Base-by-base conservation (phyloP, 2,888 invertebrate genomes). In the Eueremaeus valkanovi region DNA sequence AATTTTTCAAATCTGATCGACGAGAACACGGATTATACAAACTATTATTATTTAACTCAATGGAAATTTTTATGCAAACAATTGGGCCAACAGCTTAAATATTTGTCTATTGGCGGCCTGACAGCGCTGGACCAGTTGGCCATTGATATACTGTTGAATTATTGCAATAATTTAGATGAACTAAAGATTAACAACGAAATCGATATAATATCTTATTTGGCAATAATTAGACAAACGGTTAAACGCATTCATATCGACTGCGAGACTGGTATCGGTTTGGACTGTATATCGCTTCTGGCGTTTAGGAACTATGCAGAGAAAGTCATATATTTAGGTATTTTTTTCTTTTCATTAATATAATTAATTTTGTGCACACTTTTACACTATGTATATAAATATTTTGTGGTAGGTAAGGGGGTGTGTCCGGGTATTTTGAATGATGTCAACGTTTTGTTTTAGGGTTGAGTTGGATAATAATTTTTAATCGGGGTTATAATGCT, bases 291-390 rank as follows among this genome's bases (percentile, higher is more conserved):
- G 16, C 49, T 75, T n/a, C 40, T 75, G 55, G 75, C 75, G 18
- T 75, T 70, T 29, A 45, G 75, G 18, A 75, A 75, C n/a, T 75
- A 75, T 61, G 68, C 75, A n/a, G 75, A 75, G 58, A 75, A 75
- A 58, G 75, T 75, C 40, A 51, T 70, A 6, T 11, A 40, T 51
- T 70, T 75, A 16, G 75, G 75, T 75, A 36, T 36, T 8, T 36
- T 8, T 36, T 36, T 36, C 5, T 36, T 8, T 36, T n/a, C n/a
- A n/a, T n/a, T n/a, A n/a, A n/a, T n/a, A n/a, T n/a, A n/a, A n/a
- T n/a, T n/a, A n/a, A n/a, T n/a, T n/a, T n/a, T n/a, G n/a, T n/a
- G n/a, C n/a, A n/a, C n/a, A n/a, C n/a, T n/a, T n/a, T n/a, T n/a
- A n/a, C n/a, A n/a, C n/a, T n/a, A n/a, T n/a, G n/a, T n/a, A n/a